These are phyloP conservation scores for Mya arenaria DNA, from an alignment of 1,140 invertebrate genomes.

Conservation along the genomic window DNA sequence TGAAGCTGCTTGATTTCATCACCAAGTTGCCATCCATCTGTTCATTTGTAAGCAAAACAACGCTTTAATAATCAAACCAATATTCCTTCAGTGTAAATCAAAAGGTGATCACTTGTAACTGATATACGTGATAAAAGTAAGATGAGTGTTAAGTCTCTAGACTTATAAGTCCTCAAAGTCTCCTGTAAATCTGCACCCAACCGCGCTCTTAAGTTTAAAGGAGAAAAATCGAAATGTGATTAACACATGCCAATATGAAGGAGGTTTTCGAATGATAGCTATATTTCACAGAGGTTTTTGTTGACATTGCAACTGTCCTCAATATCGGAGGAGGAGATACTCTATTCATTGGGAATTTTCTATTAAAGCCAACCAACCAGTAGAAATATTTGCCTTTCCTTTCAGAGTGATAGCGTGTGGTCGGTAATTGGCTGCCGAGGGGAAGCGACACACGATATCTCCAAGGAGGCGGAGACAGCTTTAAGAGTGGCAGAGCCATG, in stretches of 20 bases:
- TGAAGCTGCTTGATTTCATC: conserved; percentile 76
- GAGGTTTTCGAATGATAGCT: conserved; percentile 48
- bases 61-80: background rate
- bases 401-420: no score
- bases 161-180: conserved; percentile 16
- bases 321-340: conserved; percentile 14
- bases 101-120: background rate
- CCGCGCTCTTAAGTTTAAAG: conserved; percentile 34
- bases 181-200: conserved; percentile 47
- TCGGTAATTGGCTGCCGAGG: no score
- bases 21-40: conserved; percentile 74
- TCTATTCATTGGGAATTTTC: no score
- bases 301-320: conserved; percentile 51
- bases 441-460: no score
- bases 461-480: no score
- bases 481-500: no score
- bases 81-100: conserved; percentile 1
- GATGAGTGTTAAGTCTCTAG: conserved; percentile 47
- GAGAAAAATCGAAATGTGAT: conserved; percentile 51
- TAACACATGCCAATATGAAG: conserved; percentile 52
- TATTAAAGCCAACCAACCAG: no score
- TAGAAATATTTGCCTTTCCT: no score
- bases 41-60: background rate
- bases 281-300: conserved; percentile 49
- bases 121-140: conserved; percentile 20